Percentiles rank a stretch among this genome's conserved stretches.
These are phyloP conservation scores for Drosophila longiperda DNA, from an alignment of 2,888 invertebrate species.

Conservation along the genomic window DNA sequence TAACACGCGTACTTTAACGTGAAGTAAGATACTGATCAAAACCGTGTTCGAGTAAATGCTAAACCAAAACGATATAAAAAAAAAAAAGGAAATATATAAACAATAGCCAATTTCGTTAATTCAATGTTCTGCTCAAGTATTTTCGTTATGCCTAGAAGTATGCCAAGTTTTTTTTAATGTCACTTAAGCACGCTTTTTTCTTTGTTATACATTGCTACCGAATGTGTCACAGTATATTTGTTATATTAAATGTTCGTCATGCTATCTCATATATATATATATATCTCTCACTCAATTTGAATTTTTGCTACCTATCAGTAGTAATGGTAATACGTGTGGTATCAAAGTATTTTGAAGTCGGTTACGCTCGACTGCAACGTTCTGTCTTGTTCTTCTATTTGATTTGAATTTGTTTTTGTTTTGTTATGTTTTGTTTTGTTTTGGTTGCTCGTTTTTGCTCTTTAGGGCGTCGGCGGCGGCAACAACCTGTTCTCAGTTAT, in stretches of 20 bases:
- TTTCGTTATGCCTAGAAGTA: constrained; percentile 41
- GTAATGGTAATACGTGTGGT: too few relatives aligned
- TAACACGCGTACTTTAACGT: constrained; percentile 14
- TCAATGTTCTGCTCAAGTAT: constrained; percentile 13
- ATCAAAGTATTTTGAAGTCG: too few relatives aligned
- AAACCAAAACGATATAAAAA: constrained; percentile 9
- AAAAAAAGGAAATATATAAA: constrained; percentile 7
- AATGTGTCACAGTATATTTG: too few relatives aligned
- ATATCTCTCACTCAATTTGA: too few relatives aligned
- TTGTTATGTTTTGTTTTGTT: constrained; percentile 21
- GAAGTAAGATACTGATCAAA: constrained; percentile 4
- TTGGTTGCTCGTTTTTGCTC: constrained; percentile 11
- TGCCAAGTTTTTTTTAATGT: constrained; percentile 41
- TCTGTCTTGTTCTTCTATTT: too few relatives aligned
- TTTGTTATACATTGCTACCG: neutral
- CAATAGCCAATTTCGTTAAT: constrained; percentile 9
- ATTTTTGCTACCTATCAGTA: too few relatives aligned
- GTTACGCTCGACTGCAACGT: too few relatives aligned
- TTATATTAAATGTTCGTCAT: too few relatives aligned
- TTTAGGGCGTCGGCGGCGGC: constrained; percentile 36
- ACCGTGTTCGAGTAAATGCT: constrained; percentile 5
- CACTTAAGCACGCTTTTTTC: constrained; percentile 9
- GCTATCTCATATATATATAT: too few relatives aligned
- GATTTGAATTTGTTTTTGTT: constrained; percentile 5
- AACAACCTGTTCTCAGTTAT: constrained; percentile 44